Evolutionary conservation across 2,113 vertebrate genomes (phyloP).

Genomic region (Bombycilla garrulus): DNA sequence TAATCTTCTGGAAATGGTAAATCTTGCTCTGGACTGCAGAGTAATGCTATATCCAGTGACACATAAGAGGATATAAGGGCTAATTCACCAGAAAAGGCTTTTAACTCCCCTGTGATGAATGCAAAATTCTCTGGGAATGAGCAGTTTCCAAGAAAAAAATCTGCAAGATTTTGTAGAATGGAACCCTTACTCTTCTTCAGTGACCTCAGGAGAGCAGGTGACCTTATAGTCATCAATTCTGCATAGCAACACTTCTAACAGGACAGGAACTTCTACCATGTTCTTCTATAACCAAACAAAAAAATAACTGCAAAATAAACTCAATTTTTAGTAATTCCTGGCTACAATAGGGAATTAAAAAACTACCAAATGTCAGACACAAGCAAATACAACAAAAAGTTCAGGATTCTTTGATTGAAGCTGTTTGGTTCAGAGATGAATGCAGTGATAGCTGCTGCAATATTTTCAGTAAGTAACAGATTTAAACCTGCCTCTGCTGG

Average conservation of each 20-base stretch:
- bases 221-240: background rate
- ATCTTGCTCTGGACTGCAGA: background rate
- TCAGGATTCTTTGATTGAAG: background rate
- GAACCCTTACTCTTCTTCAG: background rate
- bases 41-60: background rate
- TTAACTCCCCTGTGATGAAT: background rate
- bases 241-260: background rate
- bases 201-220: background rate
- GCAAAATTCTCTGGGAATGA: background rate
- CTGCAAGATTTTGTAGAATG: background rate
- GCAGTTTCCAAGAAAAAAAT: background rate
- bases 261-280: background rate
- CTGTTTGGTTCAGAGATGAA: background rate
- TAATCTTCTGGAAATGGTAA: background rate
- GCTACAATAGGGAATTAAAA: background rate
- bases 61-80: background rate
- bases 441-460: background rate
- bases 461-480: background rate
- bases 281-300: background rate
- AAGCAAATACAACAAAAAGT: background rate
- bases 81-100: background rate
- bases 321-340: background rate
- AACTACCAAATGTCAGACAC: accelerated
- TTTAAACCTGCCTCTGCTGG: background rate
- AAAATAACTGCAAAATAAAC: background rate